Evolutionary conservation across 2,888 invertebrate species (phyloP).

Genomic region (Drosophila stalkeri): DNA sequence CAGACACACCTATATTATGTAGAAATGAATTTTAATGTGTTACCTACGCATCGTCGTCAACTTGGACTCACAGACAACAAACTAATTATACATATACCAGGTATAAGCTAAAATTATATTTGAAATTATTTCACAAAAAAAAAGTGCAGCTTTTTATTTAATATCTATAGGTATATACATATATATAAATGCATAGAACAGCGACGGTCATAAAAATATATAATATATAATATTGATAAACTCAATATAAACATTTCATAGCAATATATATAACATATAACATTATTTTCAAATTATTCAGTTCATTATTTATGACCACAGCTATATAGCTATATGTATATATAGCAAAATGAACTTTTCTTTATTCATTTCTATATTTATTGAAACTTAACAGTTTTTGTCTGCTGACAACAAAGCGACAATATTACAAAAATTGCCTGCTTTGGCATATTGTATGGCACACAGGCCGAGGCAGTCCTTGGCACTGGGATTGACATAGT

Average conservation of each 20-base stretch:
- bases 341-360: not conserved
- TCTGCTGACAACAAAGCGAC: conserved; percentile 29
- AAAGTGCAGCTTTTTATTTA: conserved; percentile 10
- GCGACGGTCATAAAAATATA: not conserved
- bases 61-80: conserved; percentile 68
- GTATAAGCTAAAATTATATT: conserved; percentile 75
- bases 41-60: conserved; percentile 64
- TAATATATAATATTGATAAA: too few species aligned
- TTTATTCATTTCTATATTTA: not conserved
- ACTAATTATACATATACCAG: conserved; percentile 69
- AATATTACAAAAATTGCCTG: conserved; percentile 44
- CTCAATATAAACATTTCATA: too few species aligned
- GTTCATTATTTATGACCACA: too few species aligned
- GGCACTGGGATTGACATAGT: conserved; percentile 84
- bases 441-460: conserved; percentile 86
- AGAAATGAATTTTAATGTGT: conserved; percentile 77
- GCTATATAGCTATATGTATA: too few species aligned
- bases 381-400: conserved; percentile 6
- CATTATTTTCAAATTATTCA: too few species aligned
- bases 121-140: conserved; percentile 74
- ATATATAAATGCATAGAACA: too few species aligned
- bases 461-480: conserved; percentile 87
- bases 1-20: conserved; percentile 56
- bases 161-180: not conserved
- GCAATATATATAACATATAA: too few species aligned